Evolutionary conservation across 2,888 invertebrate genomes (phyloP), one percentile per base, ranked within the genome.

Genomic region (Caenorhabditis sulstoni): DNA sequence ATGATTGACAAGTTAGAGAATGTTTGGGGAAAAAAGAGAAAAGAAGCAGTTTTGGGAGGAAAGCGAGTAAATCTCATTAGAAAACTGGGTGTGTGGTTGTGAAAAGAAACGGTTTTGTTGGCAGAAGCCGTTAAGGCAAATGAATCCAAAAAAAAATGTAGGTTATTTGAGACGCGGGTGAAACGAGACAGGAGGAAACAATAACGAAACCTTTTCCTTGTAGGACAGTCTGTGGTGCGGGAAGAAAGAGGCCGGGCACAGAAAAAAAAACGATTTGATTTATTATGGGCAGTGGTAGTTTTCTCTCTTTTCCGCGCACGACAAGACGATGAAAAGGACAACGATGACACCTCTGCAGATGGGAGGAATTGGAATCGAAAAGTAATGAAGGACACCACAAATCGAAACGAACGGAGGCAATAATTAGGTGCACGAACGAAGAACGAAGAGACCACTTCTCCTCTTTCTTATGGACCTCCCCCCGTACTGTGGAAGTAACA

Each of bases 11-110:
- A 58, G 67, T 50, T 57, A 67, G 57, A 29, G 4, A 29, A 3
- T 29, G 7, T 29, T 3, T 29, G 3, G 3, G 29, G 29, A 7
- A 41, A 11, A 14, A 41, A 41, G 3, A 41, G 41, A 41, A 41
- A 11, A 8, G 12, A 41, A 41, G 41, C 14, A 14, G 41, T 41
- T 41, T 29, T 5, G 49, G n/a, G 57, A 37, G n/a, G 57, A 58
- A 49, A 66, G 29, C 29, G 29, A 35, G 45, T 44, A 70, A 62
- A 70, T 70, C 70, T 70, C 62, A 70, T 70, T 55, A 70, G 70
- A 70, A 62, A 62, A 70, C 61, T 70, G 70, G 29, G 29, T 29
- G 29, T 29, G 29, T 29, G 29, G 29, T 29, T 7, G 29, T 29
- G 29, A 7, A 29, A 29, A 29, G 29, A 29, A 29, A 29, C 29